phyloP scores from a whole-genome alignment of 2,888 invertebrate genomes.

The Allophyes oxyacanthae region DNA sequence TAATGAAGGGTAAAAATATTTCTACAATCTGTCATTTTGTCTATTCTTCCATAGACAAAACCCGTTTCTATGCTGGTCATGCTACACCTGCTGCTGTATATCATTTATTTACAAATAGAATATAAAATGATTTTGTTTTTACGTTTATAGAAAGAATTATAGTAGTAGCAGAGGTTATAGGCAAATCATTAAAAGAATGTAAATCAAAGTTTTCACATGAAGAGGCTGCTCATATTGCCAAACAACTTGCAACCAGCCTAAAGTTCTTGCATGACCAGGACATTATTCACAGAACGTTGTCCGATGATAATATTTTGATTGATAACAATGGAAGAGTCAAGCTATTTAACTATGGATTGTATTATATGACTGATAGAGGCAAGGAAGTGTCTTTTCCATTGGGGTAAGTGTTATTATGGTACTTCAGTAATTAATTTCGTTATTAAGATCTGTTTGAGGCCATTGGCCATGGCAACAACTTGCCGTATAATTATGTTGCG shows the following conservation, averaged over 20 bases:
- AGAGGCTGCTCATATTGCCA: slow-evolving; percentile 91
- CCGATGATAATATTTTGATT: slow-evolving; percentile 94
- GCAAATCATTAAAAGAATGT: slow-evolving; percentile 90
- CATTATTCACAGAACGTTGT: slow-evolving; percentile 94
- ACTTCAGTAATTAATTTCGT: no score
- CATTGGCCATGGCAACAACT: no score
- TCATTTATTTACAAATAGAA: background rate
- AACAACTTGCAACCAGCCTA: slow-evolving; percentile 93
- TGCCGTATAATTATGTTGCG: no score
- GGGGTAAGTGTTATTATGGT: slow-evolving; percentile 86
- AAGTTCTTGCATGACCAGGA: slow-evolving; percentile 92
- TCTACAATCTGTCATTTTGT: no score
- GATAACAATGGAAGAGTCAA: slow-evolving; percentile 93
- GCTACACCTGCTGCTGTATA: no score
- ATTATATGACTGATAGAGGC: slow-evolving; percentile 96
- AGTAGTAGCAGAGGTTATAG: slow-evolving; percentile 94
- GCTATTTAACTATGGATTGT: slow-evolving; percentile 97
- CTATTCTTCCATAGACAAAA: no score
- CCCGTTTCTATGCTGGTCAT: no score
- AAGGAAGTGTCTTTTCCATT: slow-evolving; percentile 97
- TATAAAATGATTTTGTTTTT: background rate
- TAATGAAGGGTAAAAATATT: no score
- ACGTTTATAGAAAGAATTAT: slow-evolving; percentile 92
- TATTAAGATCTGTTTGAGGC: no score
- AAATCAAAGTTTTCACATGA: slow-evolving; percentile 78